Base-by-base conservation (phyloP, 2,797 vertebrate genomes). In the Cryptoprocta ferox region DNA sequence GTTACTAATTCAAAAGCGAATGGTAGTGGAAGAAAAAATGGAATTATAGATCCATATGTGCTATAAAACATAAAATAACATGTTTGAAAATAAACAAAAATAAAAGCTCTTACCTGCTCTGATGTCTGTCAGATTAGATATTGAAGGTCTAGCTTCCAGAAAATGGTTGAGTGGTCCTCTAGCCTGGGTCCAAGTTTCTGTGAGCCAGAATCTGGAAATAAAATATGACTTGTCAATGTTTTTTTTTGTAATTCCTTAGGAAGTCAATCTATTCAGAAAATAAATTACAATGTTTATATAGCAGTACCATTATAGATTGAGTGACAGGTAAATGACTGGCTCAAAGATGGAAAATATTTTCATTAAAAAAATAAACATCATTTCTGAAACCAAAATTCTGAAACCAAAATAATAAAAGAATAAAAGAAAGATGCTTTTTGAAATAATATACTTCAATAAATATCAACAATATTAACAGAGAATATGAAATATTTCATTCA, bases 11-110 rank as follows among this genome's bases (percentile, higher is more conserved):
- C 4, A 19, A 37, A 86, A 63, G n/a, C 21, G 11, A 37, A 2
- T 3, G 15, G 32, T 9, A 53, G 35, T 2, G 1, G 56, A 37
- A 35, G 9, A 26, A 78, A 82, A 84, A 79, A 68, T 61, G 16
- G 2, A 66, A 35, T n/a, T 65, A 14, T 66, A 45, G 35, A 18
- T 30, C 19, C 56, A 76, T 4, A 45, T 15, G 0, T 75, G 42
- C 90, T 95, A 70, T 96, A 63, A 37, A 96, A 84, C 61, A 83
- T 63, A 53, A 73, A 89, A 89, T 94, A 94, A 87, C 61, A 89
- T 79, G 78, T 59, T 48, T 50, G 56, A 86, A 91, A 97, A 98
- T 95, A 73, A 80, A 97, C 16, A 42, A 53, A 76, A 73, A 16
- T 14, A 61, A 28, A 82, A 66, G 8, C 1, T 12, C 2, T 39